Conservation (phyloP, 2,113 vertebrate species). For the Hippocampus barbouri region DNA sequence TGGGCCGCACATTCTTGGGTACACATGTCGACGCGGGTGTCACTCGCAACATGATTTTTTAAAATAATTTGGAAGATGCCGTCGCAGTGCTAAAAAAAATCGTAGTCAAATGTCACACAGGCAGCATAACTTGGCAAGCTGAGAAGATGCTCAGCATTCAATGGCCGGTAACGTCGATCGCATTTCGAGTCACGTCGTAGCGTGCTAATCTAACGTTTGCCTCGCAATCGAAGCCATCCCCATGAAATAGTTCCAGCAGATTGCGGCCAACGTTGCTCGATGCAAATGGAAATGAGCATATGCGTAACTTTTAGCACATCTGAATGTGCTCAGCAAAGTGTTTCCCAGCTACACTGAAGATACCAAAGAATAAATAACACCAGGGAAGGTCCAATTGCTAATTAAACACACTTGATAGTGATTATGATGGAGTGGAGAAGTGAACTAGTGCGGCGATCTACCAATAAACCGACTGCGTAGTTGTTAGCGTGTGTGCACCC, state of each 20-base stretch:
- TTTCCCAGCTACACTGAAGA: slow-evolving; percentile 20
- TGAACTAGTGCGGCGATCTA: slow-evolving; percentile 17
- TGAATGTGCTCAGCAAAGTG: slow-evolving; percentile 31
- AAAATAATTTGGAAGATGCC: background rate
- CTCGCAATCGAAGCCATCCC: background rate
- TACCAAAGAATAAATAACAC: slow-evolving; percentile 13
- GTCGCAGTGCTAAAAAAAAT: too few species aligned
- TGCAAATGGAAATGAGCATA: slow-evolving; percentile 14
- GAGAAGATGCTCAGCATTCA: slow-evolving; percentile 1
- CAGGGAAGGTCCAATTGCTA: slow-evolving; percentile 27
- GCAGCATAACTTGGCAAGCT: slow-evolving; percentile 20
- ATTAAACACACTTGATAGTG: slow-evolving; percentile 20
- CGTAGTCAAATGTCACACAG: background rate
- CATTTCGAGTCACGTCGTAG: slow-evolving; percentile 19
- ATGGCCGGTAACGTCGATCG: background rate
- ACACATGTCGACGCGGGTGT: slow-evolving; percentile 36
- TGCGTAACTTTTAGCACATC: slow-evolving; percentile 9
- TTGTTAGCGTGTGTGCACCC: slow-evolving; percentile 59
- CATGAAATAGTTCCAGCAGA: background rate
- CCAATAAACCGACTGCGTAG: slow-evolving; percentile 64
- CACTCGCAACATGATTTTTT: background rate
- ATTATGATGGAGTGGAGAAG: slow-evolving; percentile 5
- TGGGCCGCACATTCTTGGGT: slow-evolving; percentile 67
- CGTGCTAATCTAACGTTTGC: slow-evolving; percentile 5
- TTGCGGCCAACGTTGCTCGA: background rate